Conservation (phyloP, 1,140 invertebrate species). For the Pseudomyrmex sp. region DNA sequence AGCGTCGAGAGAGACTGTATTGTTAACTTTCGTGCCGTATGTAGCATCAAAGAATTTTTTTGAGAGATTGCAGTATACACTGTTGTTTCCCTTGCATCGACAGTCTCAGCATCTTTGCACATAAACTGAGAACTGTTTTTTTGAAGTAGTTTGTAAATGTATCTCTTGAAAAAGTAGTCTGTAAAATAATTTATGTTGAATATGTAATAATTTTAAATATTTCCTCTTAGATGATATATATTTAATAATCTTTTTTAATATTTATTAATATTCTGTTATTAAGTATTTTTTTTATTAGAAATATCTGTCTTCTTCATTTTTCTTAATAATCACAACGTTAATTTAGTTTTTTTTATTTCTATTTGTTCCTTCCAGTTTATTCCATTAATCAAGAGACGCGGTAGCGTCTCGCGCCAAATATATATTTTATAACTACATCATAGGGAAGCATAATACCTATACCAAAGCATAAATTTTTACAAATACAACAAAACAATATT, state of each 20-base stretch:
- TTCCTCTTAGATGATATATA: not conserved
- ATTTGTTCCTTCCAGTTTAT: not conserved
- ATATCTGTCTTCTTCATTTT: not conserved
- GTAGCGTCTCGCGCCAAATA: no score
- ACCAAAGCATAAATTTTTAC: no score
- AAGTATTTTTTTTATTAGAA: not conserved
- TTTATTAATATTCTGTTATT: no score
- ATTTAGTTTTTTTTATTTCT: not conserved
- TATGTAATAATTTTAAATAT: constrained; percentile 4
- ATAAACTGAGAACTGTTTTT: constrained; percentile 7
- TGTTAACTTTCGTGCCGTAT: not conserved
- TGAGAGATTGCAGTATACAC: constrained; percentile 2
- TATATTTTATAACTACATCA: no score
- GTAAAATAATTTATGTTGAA: not conserved
- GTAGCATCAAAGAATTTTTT: not conserved
- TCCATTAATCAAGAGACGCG: not conserved
- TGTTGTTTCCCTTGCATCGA: constrained; percentile 15
- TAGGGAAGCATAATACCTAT: no score
- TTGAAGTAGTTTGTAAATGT: constrained; percentile 23
- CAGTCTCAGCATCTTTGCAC: constrained; percentile 6
- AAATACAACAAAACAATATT: no score
- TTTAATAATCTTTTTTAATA: not conserved
- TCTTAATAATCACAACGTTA: not conserved
- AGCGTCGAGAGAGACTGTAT: not conserved
- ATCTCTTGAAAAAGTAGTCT: not conserved